phyloP scores from a whole-genome alignment of 2,113 vertebrate species.

The Dromaius novaehollandiae region DNA sequence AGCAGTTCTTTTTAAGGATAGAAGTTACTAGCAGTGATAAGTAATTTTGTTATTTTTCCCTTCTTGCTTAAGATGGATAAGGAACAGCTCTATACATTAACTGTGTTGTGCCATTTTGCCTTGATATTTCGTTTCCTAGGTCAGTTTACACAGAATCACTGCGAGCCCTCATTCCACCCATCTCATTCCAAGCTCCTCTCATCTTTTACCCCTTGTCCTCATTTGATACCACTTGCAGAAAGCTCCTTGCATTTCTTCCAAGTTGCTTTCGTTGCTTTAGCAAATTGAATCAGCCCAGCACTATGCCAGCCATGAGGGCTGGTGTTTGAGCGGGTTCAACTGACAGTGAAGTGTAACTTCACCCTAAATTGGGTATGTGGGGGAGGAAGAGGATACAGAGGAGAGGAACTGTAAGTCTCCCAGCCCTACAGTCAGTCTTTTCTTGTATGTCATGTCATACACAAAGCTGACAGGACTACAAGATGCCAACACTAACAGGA shows the following conservation, averaged over 20 bases:
- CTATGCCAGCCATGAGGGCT: not conserved
- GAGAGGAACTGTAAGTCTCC: not conserved
- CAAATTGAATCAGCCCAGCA: not conserved
- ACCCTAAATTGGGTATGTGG: not conserved
- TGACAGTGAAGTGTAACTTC: accelerated
- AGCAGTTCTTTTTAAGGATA: not conserved
- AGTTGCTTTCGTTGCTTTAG: not conserved
- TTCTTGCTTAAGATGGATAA: accelerated
- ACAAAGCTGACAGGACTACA: not conserved
- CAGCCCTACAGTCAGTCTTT: not conserved
- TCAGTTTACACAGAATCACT: not conserved
- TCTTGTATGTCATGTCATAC: not conserved
- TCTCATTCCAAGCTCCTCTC: not conserved
- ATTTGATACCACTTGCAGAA: not conserved
- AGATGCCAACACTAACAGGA: not conserved
- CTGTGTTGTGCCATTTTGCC: not conserved
- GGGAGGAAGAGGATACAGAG: not conserved
- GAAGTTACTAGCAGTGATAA: not conserved
- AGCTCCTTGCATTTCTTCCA: not conserved
- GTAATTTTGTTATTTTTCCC: not conserved
- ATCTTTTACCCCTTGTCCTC: not conserved
- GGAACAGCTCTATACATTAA: not conserved
- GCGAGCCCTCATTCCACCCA: not conserved
- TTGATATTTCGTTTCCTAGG: not conserved
- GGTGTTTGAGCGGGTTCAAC: not conserved